Base-by-base conservation (phyloP, 2,888 invertebrate species). In the Leptinotarsa juncta region DNA sequence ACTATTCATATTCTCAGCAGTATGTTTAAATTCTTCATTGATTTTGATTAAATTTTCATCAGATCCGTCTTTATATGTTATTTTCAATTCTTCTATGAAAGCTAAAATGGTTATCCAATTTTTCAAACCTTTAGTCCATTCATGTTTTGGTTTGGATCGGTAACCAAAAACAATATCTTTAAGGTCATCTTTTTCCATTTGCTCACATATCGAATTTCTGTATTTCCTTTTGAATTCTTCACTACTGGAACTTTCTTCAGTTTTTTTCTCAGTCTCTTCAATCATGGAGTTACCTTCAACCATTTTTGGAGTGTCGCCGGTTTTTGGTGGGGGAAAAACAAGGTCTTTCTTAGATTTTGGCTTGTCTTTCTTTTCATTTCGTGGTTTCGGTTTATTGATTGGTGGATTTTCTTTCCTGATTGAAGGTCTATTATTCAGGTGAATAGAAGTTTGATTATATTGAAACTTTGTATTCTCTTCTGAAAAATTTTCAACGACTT, bases 361-460 rank as follows among this genome's bases (percentile, higher is more conserved):
- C 26, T 42, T 67, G 7, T 74, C 74, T 49, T 57, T 71, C 23
- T 74, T 74, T 2, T 51, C 23, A 14, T 55, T 74, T 12, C 57
- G 55, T 60, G 67, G 57, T 12, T 65, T 67, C 5, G 51, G 60
- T n/a, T 65, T 67, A 16, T 10, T 57, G 3, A 65, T 60, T 20
- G 67, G 67, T 50, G 74, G 74, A 10, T 32, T 60, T 16, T 74
- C 68, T 69, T 71, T 71, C 23, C 71, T 67, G 3, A 74, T 74
- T 42, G 65, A 26, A 32, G 69, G 69, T 50, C 65, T 57, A 20
- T 57, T 15, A 20, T 57, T 18, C 1, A 67, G 5, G 10, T 23
- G 3, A 12, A 67, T n/a, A n/a, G 20, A 50, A 50, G 12, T 10
- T 53, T 67, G 1, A 23, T 10, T 53, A 42, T 62, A n/a, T n/a